Evolutionary conservation across 2,888 invertebrate species (phyloP).

Genomic region (Oxytorus armatus): DNA sequence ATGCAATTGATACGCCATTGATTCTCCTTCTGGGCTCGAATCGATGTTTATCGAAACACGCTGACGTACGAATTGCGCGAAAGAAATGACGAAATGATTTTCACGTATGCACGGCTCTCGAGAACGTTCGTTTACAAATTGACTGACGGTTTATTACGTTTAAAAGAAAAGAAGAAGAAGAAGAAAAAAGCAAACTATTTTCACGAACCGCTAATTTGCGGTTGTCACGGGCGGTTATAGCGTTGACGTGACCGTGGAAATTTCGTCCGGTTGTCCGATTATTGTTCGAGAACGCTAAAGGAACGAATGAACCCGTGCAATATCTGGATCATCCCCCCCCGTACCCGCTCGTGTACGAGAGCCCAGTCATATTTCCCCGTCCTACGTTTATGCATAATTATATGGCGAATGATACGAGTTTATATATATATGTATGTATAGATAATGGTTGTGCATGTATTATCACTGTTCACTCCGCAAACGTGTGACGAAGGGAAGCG

Average conservation of each 20-base stretch:
- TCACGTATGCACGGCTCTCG: too few species aligned
- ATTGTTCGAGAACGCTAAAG: background rate
- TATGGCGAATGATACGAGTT: background rate
- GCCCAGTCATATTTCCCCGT: background rate
- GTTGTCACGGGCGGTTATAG: background rate
- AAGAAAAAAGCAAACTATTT: background rate
- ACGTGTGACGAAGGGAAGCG: conserved; percentile 39
- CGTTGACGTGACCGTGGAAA: conserved; percentile 7
- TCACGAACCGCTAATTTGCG: conserved; percentile 1
- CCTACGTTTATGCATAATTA: conserved; percentile 33
- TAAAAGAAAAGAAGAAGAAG: too few species aligned
- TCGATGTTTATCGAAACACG: too few species aligned
- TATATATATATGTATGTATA: background rate
- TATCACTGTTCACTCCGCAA: conserved; percentile 26
- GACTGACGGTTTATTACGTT: too few species aligned
- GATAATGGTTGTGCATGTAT: conserved; percentile 6
- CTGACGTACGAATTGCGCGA: too few species aligned
- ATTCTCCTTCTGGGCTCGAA: too few species aligned
- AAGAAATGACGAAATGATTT: too few species aligned
- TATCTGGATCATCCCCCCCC: conserved; percentile 1
- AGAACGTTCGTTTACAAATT: too few species aligned
- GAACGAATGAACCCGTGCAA: background rate
- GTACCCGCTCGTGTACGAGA: background rate
- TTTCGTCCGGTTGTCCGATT: background rate
- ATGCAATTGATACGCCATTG: too few species aligned